A percentile compares a stretch with the other conserved stretches of the same genome.
Evolutionary conservation across 2,888 invertebrate species (phyloP).

Genomic region (Tipula unca): DNA sequence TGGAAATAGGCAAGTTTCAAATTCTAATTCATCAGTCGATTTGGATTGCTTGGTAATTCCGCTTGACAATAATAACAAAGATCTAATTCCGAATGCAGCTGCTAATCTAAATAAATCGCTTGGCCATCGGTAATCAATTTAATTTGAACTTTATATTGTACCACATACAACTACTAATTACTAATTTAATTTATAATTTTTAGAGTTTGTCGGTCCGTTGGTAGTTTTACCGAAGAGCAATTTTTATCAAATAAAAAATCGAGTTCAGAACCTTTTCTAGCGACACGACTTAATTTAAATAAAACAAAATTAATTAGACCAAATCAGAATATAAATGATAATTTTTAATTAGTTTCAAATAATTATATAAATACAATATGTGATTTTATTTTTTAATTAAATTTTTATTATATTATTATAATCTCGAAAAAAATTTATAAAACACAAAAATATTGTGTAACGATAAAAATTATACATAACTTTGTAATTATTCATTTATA

Average conservation of each 20-base stretch:
- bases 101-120: neutral
- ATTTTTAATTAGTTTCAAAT: neutral
- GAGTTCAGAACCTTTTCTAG: slow-evolving; percentile 26
- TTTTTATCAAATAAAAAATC: slow-evolving; percentile 24
- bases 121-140: slow-evolving; percentile 15
- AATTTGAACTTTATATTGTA: neutral
- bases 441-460: neutral
- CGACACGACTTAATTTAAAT: neutral
- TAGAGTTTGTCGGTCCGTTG: slow-evolving; percentile 33
- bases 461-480: neutral
- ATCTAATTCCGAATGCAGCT: neutral
- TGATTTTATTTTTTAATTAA: neutral
- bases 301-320: neutral
- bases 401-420: neutral
- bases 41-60: slow-evolving; percentile 33
- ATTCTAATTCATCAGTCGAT: slow-evolving; percentile 37
- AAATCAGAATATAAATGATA: neutral
- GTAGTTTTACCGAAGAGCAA: slow-evolving; percentile 38
- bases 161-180: neutral
- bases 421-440: neutral
- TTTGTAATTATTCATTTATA: neutral
- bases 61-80: neutral
- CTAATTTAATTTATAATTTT: slow-evolving; percentile 9
- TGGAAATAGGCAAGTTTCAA: slow-evolving; percentile 26
- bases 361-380: neutral